Evolutionary conservation across 2,797 vertebrate genomes (phyloP).

Genomic region (Fratercula arctica): DNA sequence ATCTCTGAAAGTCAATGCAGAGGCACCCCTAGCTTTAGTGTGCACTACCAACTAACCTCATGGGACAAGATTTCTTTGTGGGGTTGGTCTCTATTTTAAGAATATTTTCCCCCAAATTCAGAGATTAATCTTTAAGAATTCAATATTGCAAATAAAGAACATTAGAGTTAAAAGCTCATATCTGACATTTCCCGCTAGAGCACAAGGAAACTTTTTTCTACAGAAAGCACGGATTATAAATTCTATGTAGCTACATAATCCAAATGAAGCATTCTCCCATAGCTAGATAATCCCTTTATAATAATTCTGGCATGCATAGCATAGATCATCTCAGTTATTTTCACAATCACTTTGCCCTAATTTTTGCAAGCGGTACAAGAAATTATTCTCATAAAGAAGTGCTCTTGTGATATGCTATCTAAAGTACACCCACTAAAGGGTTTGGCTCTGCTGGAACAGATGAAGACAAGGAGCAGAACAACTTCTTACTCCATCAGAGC

Average conservation of each 20-base stretch:
- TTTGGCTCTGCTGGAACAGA: not conserved
- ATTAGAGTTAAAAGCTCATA: not conserved
- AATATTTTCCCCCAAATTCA: not conserved
- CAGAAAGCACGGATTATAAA: not conserved
- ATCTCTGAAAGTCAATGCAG: not conserved
- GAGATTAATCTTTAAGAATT: not conserved
- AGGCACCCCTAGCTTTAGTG: not conserved
- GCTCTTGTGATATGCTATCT: not conserved
- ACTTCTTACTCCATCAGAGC: not conserved
- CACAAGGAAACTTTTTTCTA: not conserved
- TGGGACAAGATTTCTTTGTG: not conserved
- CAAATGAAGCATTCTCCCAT: conserved; percentile 15
- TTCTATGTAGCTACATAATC: not conserved
- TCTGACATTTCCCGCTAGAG: not conserved
- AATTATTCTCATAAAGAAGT: not conserved
- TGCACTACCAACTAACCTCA: not conserved
- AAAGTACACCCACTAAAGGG: not conserved
- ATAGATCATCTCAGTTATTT: conserved; percentile 21
- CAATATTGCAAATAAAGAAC: not conserved
- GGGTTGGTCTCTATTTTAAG: not conserved
- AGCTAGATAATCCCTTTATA: conserved; percentile 39
- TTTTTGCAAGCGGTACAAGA: conserved; percentile 15
- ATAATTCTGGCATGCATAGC: conserved; percentile 18
- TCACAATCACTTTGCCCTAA: not conserved
- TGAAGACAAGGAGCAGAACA: not conserved